Percentiles rank a stretch among this genome's conserved stretches.
Conservation (phyloP, 1,140 invertebrate species). For the Drosophila ananassae region DNA sequence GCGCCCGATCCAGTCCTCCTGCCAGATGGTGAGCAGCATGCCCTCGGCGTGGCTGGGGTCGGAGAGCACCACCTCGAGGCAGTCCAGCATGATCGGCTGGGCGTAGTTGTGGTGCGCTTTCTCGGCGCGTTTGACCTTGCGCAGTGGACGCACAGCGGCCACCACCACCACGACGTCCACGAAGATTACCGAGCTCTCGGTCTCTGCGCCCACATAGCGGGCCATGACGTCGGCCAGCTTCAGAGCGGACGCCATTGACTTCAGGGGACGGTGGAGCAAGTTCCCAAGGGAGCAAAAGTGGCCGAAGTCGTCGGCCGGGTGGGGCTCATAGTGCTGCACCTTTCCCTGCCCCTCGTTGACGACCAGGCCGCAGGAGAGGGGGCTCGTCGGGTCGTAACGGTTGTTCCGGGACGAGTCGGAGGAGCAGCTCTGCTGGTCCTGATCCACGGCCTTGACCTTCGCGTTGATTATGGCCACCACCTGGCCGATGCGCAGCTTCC, state of each 20-base stretch:
- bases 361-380: slow-evolving; percentile 84
- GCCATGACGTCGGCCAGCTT: slow-evolving; percentile 83
- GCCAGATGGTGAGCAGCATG: slow-evolving; percentile 84
- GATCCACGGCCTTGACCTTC: slow-evolving; percentile 35
- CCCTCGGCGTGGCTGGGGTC: slow-evolving; percentile 83
- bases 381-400: slow-evolving; percentile 85
- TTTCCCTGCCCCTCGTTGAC: slow-evolving; percentile 86
- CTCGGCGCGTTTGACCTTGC: slow-evolving; percentile 69
- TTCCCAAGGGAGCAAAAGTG: slow-evolving; percentile 42
- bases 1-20: slow-evolving; percentile 81
- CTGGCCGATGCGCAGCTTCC: slow-evolving; percentile 62
- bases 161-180: slow-evolving; percentile 84
- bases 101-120: neutral
- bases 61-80: slow-evolving; percentile 84
- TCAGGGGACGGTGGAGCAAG: slow-evolving; percentile 84
- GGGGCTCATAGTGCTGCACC: slow-evolving; percentile 75
- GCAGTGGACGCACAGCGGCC: slow-evolving; percentile 66
- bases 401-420: slow-evolving; percentile 31
- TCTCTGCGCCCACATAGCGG: neutral
- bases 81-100: slow-evolving; percentile 41
- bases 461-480: slow-evolving; percentile 61
- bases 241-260: slow-evolving; percentile 79
- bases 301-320: slow-evolving; percentile 57
- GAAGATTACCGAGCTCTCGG: slow-evolving; percentile 14
- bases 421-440: neutral